Evolutionary conservation across 2,113 vertebrate species (phyloP).

Genomic region (Rhinoptilus africanus): DNA sequence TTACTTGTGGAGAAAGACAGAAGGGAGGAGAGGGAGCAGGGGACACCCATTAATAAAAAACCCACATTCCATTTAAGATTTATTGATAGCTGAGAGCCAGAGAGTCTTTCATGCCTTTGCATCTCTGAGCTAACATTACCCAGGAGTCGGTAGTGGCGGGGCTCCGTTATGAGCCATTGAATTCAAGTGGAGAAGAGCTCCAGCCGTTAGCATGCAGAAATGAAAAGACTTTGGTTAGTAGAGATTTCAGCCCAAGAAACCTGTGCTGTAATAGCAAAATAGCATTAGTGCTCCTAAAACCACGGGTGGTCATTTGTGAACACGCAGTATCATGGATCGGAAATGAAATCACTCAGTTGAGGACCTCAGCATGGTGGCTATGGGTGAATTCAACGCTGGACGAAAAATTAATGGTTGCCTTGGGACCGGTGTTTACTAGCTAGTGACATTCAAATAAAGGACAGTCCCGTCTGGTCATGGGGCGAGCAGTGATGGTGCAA

Average conservation of each 20-base stretch:
- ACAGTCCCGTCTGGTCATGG: neutral
- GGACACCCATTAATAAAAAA: slow-evolving; percentile 5
- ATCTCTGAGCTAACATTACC: neutral
- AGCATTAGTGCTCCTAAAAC: neutral
- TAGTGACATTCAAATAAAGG: neutral
- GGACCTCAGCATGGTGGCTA: neutral
- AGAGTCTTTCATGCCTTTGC: neutral
- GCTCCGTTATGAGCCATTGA: neutral
- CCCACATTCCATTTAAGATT: neutral
- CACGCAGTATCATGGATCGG: neutral
- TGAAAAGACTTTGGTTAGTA: neutral
- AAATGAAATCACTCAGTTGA: neutral
- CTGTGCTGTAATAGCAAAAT: neutral
- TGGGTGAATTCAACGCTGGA: neutral
- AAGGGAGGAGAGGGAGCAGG: neutral
- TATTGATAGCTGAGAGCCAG: slow-evolving; percentile 7
- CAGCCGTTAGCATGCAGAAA: neutral
- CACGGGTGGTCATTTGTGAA: neutral
- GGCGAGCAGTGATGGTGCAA: neutral
- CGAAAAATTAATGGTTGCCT: neutral
- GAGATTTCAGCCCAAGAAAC: neutral
- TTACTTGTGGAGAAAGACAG: neutral
- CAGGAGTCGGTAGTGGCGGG: neutral
- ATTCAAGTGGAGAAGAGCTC: neutral
- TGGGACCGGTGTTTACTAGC: neutral